Conservation (phyloP, 1,140 invertebrate species). For the Myzus persicae region DNA sequence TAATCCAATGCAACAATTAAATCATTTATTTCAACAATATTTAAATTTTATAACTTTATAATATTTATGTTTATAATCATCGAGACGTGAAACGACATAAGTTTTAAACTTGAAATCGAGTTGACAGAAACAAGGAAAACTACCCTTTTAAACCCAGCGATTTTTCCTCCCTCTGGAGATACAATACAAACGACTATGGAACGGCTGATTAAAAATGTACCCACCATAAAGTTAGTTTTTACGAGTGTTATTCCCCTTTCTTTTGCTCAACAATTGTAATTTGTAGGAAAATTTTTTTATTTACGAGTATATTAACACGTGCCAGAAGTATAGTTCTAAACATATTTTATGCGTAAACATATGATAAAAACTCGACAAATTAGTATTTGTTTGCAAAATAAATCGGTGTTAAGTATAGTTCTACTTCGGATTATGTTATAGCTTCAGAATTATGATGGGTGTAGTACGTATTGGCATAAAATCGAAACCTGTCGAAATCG, state of each 20-base stretch:
- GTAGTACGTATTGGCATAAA: neutral
- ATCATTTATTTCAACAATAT: conserved; percentile 21
- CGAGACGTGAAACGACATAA: conserved; percentile 51
- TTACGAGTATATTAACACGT: conserved; percentile 9
- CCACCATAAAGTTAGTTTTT: conserved; percentile 45
- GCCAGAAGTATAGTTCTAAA: neutral
- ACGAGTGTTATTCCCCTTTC: conserved; percentile 37
- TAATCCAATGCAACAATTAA: neutral
- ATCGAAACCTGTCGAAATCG: neutral
- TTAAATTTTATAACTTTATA: conserved; percentile 29
- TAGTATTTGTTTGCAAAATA: neutral
- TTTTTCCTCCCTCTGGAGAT: conserved; percentile 29
- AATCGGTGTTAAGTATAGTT: neutral
- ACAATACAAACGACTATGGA: conserved; percentile 36
- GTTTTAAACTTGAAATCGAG: conserved; percentile 25
- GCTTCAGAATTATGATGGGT: neutral
- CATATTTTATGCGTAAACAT: neutral
- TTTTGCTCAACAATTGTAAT: conserved; percentile 26
- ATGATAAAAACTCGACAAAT: neutral
- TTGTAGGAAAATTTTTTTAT: conserved; percentile 34
- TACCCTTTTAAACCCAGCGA: conserved; percentile 27
- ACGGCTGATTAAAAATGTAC: conserved; percentile 57
- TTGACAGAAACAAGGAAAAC: neutral
- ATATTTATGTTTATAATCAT: conserved; percentile 42
- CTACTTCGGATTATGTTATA: too few species aligned